Conservation (phyloP, 2,113 vertebrate species). For the Peromyscus polionotus region DNA sequence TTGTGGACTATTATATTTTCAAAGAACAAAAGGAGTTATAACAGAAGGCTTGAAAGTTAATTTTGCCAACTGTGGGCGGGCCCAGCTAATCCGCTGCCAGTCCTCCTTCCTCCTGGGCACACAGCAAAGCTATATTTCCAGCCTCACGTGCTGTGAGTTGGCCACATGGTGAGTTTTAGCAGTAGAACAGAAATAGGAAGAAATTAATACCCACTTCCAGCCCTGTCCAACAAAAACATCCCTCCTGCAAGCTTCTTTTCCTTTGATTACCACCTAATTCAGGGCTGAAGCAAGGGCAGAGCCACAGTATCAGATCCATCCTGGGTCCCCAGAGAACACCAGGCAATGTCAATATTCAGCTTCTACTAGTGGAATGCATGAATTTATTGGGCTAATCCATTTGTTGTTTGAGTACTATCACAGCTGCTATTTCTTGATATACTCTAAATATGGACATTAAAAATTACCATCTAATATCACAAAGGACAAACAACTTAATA, state of each 20-base stretch:
- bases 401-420: not conserved
- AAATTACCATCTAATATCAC: conserved; percentile 13
- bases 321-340: not conserved
- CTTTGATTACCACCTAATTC: not conserved
- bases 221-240: not conserved
- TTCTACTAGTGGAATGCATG: not conserved
- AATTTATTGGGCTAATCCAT: not conserved
- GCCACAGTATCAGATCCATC: not conserved
- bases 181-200: not conserved
- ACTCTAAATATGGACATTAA: not conserved
- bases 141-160: not conserved
- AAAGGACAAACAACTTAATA: conserved; percentile 42
- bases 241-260: not conserved
- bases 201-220: not conserved
- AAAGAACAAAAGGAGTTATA: conserved; percentile 46
- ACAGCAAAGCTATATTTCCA: conserved; percentile 37
- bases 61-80: conserved; percentile 27
- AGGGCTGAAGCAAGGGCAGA: not conserved
- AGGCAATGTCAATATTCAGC: not conserved
- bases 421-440: not conserved
- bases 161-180: not conserved
- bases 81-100: not conserved
- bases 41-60: conserved; percentile 22
- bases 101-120: not conserved
- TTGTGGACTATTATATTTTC: not conserved